phyloP scores from a whole-genome alignment of 2,888 invertebrate genomes.

The Oligia strigilis region DNA sequence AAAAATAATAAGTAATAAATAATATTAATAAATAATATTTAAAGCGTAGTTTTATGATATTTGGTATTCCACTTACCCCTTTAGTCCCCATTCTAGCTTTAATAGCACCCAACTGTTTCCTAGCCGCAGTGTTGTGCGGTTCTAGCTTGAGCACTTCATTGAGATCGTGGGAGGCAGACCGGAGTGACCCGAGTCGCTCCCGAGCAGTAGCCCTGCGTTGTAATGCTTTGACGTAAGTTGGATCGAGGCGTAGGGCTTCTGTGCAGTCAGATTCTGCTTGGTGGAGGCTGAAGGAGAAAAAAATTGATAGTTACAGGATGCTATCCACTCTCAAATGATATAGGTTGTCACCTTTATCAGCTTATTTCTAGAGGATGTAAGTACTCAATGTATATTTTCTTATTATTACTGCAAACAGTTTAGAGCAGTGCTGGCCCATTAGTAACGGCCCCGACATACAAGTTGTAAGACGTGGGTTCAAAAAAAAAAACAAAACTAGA shows the following conservation, averaged over 20 bases:
- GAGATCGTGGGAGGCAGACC: conserved; percentile 94
- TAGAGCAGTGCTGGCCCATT: too few relatives aligned
- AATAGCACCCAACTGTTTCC: conserved; percentile 90
- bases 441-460: too few relatives aligned
- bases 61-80: conserved; percentile 79
- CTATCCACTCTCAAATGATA: too few relatives aligned
- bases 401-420: too few relatives aligned
- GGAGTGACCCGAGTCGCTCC: conserved; percentile 92
- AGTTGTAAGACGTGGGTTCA: too few relatives aligned
- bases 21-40: too few relatives aligned
- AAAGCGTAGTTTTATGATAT: background rate
- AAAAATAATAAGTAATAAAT: too few relatives aligned
- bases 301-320: background rate
- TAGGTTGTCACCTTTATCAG: too few relatives aligned
- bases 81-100: conserved; percentile 88
- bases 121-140: conserved; percentile 94
- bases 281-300: conserved; percentile 88
- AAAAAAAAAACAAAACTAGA: too few relatives aligned
- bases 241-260: conserved; percentile 94
- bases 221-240: conserved; percentile 95
- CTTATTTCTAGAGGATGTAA: background rate
- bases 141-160: conserved; percentile 93
- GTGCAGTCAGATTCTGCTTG: conserved; percentile 95
- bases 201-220: conserved; percentile 95
- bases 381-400: background rate